These are phyloP conservation scores for Lepidurus couesii DNA, from an alignment of 1,140 invertebrate genomes.

Conservation along the genomic window DNA sequence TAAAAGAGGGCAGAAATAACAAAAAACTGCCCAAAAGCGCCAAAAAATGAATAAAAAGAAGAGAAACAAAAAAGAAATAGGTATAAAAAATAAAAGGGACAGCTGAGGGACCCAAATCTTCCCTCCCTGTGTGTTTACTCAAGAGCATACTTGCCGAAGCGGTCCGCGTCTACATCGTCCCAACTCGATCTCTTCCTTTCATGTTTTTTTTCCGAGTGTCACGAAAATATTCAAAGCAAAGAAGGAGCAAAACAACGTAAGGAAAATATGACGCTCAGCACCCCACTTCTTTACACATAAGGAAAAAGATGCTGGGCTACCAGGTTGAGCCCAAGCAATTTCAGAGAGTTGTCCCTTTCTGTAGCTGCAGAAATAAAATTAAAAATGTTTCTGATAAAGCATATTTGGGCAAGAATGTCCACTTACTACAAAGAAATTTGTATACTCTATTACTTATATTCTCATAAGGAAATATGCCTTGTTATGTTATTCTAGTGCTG, in stretches of 20 bases:
- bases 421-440: too few species aligned
- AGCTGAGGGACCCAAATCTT: not conserved
- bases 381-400: too few species aligned
- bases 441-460: too few species aligned
- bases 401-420: too few species aligned
- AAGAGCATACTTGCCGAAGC: slow-evolving; percentile 13
- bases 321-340: too few species aligned
- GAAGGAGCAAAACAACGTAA: not conserved
- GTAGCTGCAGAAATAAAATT: too few species aligned
- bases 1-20: not conserved
- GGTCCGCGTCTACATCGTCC: slow-evolving; percentile 11
- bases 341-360: too few species aligned
- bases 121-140: not conserved
- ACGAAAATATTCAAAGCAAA: not conserved
- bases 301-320: not conserved
- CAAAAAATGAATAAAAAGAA: not conserved
- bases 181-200: not conserved
- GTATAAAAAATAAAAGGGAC: not conserved
- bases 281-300: not conserved
- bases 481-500: too few species aligned
- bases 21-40: not conserved
- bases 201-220: not conserved
- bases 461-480: too few species aligned
- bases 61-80: not conserved
- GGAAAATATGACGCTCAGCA: slow-evolving; percentile 19